A percentile compares a stretch with the other conserved stretches of the same genome.
Evolutionary conservation across 2,888 invertebrate genomes (phyloP).

Genomic region (Eupithecia inturbata): DNA sequence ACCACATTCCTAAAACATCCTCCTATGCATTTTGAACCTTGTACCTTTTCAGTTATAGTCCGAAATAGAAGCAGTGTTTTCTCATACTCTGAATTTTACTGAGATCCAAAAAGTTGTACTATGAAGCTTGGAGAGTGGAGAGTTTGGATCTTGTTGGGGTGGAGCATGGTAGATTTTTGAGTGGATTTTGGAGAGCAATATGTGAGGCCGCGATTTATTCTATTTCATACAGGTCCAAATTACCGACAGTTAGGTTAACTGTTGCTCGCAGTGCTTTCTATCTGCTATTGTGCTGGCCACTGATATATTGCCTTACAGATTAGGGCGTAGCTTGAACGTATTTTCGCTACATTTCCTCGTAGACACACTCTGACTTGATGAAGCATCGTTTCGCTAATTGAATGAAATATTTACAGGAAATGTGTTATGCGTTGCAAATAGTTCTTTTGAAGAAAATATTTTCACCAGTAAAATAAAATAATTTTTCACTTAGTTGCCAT

Average conservation of each 20-base stretch:
- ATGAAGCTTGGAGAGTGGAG: neutral
- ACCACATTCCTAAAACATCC: conserved; percentile 48
- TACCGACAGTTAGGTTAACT: conserved; percentile 78
- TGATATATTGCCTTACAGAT: conserved; percentile 69
- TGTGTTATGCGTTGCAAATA: neutral
- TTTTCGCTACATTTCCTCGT: conserved; percentile 37
- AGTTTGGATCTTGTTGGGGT: conserved; percentile 31
- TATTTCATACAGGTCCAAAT: conserved; percentile 73
- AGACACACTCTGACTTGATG: conserved; percentile 17
- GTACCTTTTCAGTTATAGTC: conserved; percentile 48
- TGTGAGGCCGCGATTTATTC: conserved; percentile 67
- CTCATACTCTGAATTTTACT: conserved; percentile 27
- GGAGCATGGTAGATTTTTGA: conserved; percentile 35
- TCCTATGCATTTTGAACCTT: conserved; percentile 52
- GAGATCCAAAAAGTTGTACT: conserved; percentile 24
- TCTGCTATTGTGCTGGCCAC: conserved; percentile 65
- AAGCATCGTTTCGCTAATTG: conserved; percentile 1
- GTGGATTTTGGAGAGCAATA: conserved; percentile 38
- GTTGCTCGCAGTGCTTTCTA: conserved; percentile 73
- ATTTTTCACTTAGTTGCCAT: too few species aligned
- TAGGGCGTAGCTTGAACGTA: conserved; percentile 53
- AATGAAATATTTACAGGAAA: neutral
- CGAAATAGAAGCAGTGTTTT: conserved; percentile 32
- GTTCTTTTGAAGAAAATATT: neutral
- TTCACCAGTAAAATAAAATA: too few species aligned